Percentiles rank a stretch among this genome's conserved stretches.
Evolutionary conservation across 1,140 invertebrate species (phyloP).

Genomic region (Ptiloglossa arizonensis): DNA sequence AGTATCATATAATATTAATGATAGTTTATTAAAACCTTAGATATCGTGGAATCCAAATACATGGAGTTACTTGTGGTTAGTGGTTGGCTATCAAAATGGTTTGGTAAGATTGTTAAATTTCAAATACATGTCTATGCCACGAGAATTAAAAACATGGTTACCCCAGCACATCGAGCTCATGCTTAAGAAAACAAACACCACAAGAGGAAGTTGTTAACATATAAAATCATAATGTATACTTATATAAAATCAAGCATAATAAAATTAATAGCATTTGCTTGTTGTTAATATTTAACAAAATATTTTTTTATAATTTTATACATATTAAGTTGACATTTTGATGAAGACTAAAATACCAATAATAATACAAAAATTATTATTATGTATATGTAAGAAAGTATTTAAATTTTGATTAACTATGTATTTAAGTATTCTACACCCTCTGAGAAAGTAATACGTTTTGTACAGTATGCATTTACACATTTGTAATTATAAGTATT

Average conservation of each 20-base stretch:
- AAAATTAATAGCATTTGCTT: neutral
- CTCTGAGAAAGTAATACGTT: neutral
- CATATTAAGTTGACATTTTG: conserved; percentile 9
- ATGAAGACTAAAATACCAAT: neutral
- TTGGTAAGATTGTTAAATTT: conserved; percentile 78
- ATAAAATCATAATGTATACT: neutral
- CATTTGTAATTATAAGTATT: conserved; percentile 9
- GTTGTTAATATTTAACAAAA: conserved; percentile 12
- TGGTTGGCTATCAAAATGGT: conserved; percentile 79
- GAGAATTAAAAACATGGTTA: conserved; percentile 60
- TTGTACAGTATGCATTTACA: neutral
- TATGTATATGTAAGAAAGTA: conserved; percentile 19
- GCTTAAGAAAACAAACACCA: conserved; percentile 24
- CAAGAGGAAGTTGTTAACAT: neutral
- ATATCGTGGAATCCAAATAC: conserved; percentile 80
- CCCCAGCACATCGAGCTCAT: conserved; percentile 47
- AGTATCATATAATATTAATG: neutral
- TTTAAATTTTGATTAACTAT: neutral
- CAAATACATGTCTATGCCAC: conserved; percentile 62
- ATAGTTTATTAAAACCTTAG: conserved; percentile 58
- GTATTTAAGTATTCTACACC: neutral
- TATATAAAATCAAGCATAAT: neutral
- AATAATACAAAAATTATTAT: conserved; percentile 6
- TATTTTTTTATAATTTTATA: conserved; percentile 44
- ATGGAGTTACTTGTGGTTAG: conserved; percentile 79